Evolutionary conservation across 2,888 invertebrate species (phyloP), one percentile per base, ranked within the genome.

Genomic region (Acrobasis repandana): DNA sequence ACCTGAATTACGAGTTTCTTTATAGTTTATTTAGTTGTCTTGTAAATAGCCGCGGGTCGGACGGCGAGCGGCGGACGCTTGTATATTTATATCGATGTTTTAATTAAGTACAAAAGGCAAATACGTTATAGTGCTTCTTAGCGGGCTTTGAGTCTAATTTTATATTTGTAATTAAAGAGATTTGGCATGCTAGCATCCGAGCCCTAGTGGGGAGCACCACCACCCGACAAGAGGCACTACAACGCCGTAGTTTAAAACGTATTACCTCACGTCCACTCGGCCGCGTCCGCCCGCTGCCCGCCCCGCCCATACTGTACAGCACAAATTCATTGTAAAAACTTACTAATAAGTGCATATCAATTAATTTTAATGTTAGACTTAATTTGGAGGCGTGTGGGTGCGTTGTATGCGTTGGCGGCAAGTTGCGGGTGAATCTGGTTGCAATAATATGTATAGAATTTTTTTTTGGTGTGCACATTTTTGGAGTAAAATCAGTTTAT

Each of bases 291-390:
- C 72, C 68, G 66, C 76, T 75, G 74, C 67, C 70, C 75, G 66
- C 69, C 69, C 71, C 65, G 68, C 74, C 69, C 73, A 76, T 86
- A 85, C 76, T 90, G 90, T 90, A 90, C 88, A 90, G 90, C 90
- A 90, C 90, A 90, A 90, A 88, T 77, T 87, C 84, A 85, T 82
- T 90, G 90, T 90, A 90, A 86, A 83, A 86, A 82, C 76, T 75
- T 88, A 87, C 83, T 83, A 76, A 81, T 90, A 90, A 90, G 90
- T 85, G 90, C 90, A 90, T 90, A 90, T 90, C 90, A 90, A 83
- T 79, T 88, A 90, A 86, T 86, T 86, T 79, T 89, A 90, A 85
- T 84, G 80, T 86, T 89, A 88, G 88, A 75, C 60, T 77, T 88
- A 88, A 85, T 85, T 85, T 84, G 75, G 75, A 79, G 77, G 79